phyloP scores from a whole-genome alignment of 2,797 vertebrate species.

The Oreochromis mossambicus region DNA sequence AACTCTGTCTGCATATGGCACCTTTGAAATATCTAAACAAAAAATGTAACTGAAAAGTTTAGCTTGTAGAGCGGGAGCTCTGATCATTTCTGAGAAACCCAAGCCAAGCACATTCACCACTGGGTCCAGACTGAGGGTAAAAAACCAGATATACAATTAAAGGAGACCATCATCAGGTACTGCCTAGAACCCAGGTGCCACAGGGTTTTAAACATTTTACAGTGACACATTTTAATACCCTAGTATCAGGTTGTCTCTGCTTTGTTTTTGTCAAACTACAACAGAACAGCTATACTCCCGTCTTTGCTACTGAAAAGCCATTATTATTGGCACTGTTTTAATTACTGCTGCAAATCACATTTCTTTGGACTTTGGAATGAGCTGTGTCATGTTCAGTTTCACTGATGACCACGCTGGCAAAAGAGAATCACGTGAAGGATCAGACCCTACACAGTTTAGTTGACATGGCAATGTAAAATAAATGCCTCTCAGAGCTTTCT shows the following conservation, averaged over 20 bases:
- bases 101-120: neutral
- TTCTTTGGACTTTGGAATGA: neutral
- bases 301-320: neutral
- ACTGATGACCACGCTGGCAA: neutral
- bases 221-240: neutral
- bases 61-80: neutral
- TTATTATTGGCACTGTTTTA: neutral
- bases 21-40: neutral
- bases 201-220: neutral
- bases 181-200: neutral
- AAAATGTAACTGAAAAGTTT: neutral
- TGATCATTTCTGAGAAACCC: neutral
- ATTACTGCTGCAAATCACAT: neutral
- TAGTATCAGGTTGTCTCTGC: neutral
- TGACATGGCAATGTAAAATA: neutral
- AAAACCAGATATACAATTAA: neutral
- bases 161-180: no score
- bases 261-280: neutral
- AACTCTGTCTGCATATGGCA: neutral
- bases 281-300: neutral
- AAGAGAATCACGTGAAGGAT: neutral
- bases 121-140: neutral
- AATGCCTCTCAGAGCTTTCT: neutral
- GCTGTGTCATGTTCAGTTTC: neutral
- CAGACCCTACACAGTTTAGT: neutral